phyloP scores from a whole-genome alignment of 2,113 vertebrate species.

The Telmatochromis brachygnathus region DNA sequence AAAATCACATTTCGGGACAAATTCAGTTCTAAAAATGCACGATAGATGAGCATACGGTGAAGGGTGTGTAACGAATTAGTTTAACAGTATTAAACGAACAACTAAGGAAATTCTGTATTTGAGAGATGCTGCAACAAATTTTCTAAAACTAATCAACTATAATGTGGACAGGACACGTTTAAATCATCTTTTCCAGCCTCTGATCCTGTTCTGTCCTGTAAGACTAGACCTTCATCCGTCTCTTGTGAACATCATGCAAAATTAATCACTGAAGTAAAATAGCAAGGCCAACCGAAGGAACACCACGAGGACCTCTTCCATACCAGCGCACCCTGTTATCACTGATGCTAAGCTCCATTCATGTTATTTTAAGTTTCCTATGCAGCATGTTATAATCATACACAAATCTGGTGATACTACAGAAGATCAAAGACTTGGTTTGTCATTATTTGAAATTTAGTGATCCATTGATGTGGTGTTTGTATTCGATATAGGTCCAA shows the following conservation, averaged over 20 bases:
- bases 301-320: background rate
- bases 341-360: rapidly evolving
- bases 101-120: background rate
- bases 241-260: background rate
- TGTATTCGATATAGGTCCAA: background rate
- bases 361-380: background rate
- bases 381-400: rapidly evolving
- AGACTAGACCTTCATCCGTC: background rate
- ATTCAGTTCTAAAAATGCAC: background rate
- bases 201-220: background rate
- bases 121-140: background rate
- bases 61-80: background rate
- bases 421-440: background rate
- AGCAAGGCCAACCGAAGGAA: background rate
- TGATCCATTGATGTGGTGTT: background rate
- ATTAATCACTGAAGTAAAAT: background rate
- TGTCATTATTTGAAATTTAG: background rate
- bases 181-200: background rate
- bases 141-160: background rate
- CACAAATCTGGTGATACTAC: background rate
- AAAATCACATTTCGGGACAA: background rate
- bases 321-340: rapidly evolving
- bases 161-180: background rate
- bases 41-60: background rate
- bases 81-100: background rate